Evolutionary conservation across 2,888 invertebrate genomes (phyloP).

Genomic region (Pyrocoelia pectoralis): DNA sequence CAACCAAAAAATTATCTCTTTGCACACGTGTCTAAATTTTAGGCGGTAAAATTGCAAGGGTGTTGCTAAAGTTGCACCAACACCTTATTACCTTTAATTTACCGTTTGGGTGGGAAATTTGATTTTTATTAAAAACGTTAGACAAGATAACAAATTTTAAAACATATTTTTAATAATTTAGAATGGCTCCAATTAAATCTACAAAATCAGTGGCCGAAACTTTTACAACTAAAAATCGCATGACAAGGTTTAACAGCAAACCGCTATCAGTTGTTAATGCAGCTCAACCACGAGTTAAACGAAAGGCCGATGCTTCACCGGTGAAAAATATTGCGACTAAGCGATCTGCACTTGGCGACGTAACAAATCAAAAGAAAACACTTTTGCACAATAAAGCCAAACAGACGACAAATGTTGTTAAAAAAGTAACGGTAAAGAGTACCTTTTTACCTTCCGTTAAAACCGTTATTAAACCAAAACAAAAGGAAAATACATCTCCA

Average conservation of each 20-base stretch:
- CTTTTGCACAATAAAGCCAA: constrained; percentile 41
- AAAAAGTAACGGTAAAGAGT: constrained; percentile 60
- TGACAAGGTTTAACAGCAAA: constrained; percentile 65
- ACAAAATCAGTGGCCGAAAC: constrained; percentile 59
- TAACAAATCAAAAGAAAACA: constrained; percentile 69
- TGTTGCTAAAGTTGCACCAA: neutral
- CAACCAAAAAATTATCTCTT: neutral
- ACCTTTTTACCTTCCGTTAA: constrained; percentile 54
- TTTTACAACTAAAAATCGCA: constrained; percentile 58
- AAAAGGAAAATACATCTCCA: constrained; percentile 56
- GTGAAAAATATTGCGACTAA: constrained; percentile 77
- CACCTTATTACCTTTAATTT: no score
- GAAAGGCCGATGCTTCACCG: constrained; percentile 85
- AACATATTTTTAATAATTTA: neutral
- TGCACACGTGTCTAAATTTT: constrained; percentile 14
- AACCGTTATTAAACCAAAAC: constrained; percentile 55
- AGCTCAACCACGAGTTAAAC: constrained; percentile 68
- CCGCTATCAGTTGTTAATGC: constrained; percentile 28
- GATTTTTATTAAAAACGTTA: no score
- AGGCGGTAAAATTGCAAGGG: constrained; percentile 17
- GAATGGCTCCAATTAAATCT: constrained; percentile 72
- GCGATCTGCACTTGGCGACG: constrained; percentile 85
- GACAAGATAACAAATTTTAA: no score
- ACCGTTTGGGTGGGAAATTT: neutral
- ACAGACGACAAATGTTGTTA: constrained; percentile 58